Conservation (phyloP, 1,140 invertebrate species). For the Neodiprion virginianus region DNA sequence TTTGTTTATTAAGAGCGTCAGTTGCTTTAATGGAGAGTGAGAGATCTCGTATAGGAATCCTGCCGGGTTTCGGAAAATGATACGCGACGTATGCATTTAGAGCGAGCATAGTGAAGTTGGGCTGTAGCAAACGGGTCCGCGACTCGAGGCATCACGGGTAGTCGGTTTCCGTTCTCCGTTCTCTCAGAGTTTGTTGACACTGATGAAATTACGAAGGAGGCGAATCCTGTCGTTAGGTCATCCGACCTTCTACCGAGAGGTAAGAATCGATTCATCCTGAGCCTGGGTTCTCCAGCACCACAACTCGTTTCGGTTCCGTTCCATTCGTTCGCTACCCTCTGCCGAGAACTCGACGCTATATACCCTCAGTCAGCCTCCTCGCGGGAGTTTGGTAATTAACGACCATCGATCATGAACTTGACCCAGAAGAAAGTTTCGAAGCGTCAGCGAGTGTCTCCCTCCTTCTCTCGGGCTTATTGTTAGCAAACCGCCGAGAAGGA, state of each 20-base stretch:
- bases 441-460: too few relatives aligned
- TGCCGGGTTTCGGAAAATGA: background rate
- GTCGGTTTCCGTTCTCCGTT: background rate
- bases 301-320: background rate
- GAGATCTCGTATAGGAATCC: background rate
- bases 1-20: background rate
- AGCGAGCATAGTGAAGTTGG: background rate
- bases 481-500: too few relatives aligned
- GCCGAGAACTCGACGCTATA: background rate
- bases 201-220: background rate
- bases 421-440: background rate
- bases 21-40: background rate
- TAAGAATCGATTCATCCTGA: background rate
- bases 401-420: background rate
- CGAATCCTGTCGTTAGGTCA: background rate
- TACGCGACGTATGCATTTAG: background rate
- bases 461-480: too few relatives aligned
- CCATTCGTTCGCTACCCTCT: background rate
- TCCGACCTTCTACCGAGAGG: background rate
- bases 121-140: background rate
- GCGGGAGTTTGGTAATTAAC: slow-evolving; percentile 1
- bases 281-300: background rate
- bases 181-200: background rate
- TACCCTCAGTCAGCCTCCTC: background rate
- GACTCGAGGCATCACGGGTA: background rate